A percentile compares a stretch with the other conserved stretches of the same genome.
These are phyloP conservation scores for Protonibea diacanthus DNA, from an alignment of 2,797 vertebrate genomes.

Conservation along the genomic window DNA sequence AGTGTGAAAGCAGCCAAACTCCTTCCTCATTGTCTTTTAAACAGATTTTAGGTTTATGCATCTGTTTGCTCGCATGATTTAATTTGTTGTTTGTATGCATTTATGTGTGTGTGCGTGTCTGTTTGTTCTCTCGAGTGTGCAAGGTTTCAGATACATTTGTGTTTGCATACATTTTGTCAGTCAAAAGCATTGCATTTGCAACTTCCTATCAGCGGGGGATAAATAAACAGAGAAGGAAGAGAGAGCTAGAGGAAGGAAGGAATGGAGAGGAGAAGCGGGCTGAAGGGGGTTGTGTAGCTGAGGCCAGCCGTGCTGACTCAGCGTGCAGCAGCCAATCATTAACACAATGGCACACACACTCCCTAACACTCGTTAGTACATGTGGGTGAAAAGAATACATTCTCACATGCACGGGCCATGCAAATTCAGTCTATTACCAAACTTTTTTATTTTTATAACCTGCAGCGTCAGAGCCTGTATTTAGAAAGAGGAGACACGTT, in stretches of 20 bases:
- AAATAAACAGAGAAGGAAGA: constrained; percentile 32
- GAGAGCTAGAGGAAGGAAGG: constrained; percentile 57
- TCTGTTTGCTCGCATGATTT: background rate
- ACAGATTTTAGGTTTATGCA: background rate
- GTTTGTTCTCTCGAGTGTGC: background rate
- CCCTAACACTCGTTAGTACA: background rate
- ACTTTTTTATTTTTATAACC: background rate
- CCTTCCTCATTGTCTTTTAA: constrained; percentile 44
- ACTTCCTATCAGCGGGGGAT: background rate
- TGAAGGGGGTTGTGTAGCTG: constrained; percentile 13
- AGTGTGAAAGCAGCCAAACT: background rate
- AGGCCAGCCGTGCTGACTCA: constrained; percentile 53
- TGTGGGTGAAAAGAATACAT: background rate
- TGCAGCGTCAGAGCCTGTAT: background rate
- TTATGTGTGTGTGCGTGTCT: background rate
- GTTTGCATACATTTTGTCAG: constrained; percentile 23
- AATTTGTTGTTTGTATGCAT: background rate
- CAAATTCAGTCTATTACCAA: background rate
- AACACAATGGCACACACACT: constrained; percentile 10
- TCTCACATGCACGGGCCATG: background rate
- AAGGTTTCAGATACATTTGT: background rate
- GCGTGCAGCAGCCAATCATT: constrained; percentile 53
- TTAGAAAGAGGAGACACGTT: background rate
- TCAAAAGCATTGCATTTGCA: background rate
- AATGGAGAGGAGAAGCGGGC: constrained; percentile 39